phyloP scores from a whole-genome alignment of 2,113 vertebrate species.

The Alces alces region DNA sequence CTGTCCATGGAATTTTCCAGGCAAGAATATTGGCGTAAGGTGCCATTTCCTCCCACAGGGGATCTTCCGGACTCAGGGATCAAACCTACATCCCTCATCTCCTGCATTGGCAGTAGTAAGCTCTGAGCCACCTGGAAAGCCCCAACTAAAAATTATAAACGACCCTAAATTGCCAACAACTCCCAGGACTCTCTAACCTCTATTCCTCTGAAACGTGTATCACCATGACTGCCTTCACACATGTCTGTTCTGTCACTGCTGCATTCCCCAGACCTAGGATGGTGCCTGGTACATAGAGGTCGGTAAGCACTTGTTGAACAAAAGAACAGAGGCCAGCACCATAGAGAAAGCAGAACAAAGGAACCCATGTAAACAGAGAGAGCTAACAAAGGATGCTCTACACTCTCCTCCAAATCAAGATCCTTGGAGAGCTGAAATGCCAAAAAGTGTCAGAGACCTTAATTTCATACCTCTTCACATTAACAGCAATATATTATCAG shows the following conservation, averaged over 20 bases:
- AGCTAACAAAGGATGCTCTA: neutral
- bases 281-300: neutral
- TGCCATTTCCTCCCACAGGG: neutral
- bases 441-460: neutral
- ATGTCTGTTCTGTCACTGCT: neutral
- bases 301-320: neutral
- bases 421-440: neutral
- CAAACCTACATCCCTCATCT: neutral
- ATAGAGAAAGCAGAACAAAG: neutral
- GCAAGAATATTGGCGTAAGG: neutral
- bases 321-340: conserved; percentile 7
- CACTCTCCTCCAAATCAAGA: neutral
- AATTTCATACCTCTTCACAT: neutral
- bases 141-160: neutral
- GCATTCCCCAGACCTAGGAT: neutral
- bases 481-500: neutral
- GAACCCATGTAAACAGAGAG: neutral
- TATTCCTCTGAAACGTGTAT: neutral
- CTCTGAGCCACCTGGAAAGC: neutral
- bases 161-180: neutral
- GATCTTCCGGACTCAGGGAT: neutral
- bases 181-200: neutral
- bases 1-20: neutral
- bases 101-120: neutral
- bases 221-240: neutral